Conservation (phyloP, 2,888 invertebrate genomes). For the Choreutis nemorana region DNA sequence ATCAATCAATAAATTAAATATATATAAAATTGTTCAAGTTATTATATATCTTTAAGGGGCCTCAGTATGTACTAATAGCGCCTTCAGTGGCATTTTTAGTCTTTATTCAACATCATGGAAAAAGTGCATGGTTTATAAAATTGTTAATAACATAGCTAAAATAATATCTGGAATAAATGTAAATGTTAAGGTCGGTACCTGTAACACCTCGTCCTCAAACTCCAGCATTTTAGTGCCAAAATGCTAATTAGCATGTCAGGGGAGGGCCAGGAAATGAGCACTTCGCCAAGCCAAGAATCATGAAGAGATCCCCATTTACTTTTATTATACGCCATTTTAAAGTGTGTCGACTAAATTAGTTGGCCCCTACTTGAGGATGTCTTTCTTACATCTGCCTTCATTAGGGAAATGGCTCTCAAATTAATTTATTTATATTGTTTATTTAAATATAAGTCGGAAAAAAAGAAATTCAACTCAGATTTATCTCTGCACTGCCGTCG, state of each 20-base stretch:
- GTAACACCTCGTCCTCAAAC: constrained; percentile 32
- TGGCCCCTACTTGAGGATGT: constrained; percentile 53
- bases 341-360: constrained; percentile 60
- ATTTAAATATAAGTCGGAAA: constrained; percentile 12
- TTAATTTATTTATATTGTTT: constrained; percentile 31
- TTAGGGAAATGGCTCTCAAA: constrained; percentile 36
- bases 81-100: too few species aligned
- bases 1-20: too few species aligned
- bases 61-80: too few species aligned
- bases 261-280: constrained; percentile 48
- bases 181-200: too few species aligned
- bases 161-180: too few species aligned
- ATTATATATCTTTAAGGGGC: too few species aligned
- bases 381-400: constrained; percentile 32
- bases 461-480: too few species aligned
- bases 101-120: too few species aligned
- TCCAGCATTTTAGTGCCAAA: constrained; percentile 56
- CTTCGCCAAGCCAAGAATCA: constrained; percentile 51
- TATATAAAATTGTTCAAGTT: too few species aligned
- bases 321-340: constrained; percentile 61
- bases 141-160: too few species aligned
- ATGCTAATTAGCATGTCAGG: constrained; percentile 59
- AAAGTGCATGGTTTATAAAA: too few species aligned
- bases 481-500: too few species aligned
- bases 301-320: constrained; percentile 57